These are phyloP conservation scores for Liasis olivaceus DNA, from an alignment of 2,797 vertebrate species.

Conservation along the genomic window DNA sequence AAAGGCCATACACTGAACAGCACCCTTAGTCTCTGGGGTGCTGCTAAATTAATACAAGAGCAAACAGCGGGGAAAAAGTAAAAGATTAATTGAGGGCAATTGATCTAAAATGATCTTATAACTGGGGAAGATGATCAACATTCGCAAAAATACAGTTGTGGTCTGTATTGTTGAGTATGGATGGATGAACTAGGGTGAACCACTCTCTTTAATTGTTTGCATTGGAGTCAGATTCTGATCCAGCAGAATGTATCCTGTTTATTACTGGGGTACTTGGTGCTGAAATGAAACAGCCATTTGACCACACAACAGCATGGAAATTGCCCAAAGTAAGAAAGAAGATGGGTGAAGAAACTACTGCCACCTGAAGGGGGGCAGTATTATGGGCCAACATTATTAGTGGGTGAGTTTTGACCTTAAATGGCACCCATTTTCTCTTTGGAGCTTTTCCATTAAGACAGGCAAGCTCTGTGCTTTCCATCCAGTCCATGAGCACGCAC, in stretches of 20 bases:
- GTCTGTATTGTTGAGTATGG: neutral
- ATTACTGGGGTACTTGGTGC: neutral
- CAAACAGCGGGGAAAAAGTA: neutral
- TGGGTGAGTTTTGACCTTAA: neutral
- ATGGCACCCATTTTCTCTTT: neutral
- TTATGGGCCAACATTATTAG: neutral
- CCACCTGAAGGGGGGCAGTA: neutral
- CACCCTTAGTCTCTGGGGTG: too few species aligned
- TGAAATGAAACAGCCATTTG: neutral
- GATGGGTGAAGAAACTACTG: neutral
- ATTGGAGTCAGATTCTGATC: neutral
- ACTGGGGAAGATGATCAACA: neutral
- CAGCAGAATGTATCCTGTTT: neutral
- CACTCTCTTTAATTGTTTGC: neutral
- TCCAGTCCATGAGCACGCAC: neutral
- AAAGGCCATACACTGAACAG: neutral
- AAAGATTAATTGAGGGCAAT: neutral
- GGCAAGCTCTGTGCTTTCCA: neutral
- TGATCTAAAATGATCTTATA: neutral
- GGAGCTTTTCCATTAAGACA: neutral
- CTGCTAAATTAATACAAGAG: neutral
- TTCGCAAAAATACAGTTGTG: neutral
- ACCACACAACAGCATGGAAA: neutral
- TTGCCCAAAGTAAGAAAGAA: neutral
- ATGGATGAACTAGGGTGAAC: neutral